These are phyloP conservation scores for Ochlodes sylvanus DNA, from an alignment of 2,888 invertebrate species.

Conservation along the genomic window DNA sequence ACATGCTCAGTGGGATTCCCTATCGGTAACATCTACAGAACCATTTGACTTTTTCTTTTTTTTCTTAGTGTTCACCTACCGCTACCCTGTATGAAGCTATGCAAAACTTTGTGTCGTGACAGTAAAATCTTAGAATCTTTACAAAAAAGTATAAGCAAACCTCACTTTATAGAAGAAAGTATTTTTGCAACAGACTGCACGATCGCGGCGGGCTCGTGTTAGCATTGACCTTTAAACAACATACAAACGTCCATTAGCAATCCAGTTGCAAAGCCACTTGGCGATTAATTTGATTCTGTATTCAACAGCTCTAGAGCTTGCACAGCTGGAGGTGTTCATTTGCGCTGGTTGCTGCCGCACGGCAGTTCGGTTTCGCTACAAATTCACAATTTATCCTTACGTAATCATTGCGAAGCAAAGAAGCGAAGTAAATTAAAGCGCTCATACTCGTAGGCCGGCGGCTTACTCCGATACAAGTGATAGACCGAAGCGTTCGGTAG, in stretches of 20 bases:
- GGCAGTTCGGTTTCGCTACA: not conserved
- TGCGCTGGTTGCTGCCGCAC: not conserved
- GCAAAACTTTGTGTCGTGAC: too few species aligned
- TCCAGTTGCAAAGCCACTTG: conserved; percentile 1
- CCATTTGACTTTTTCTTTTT: too few species aligned
- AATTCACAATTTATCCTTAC: not conserved
- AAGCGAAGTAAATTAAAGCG: too few species aligned
- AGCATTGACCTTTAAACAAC: not conserved
- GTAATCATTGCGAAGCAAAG: not conserved
- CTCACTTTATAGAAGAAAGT: not conserved
- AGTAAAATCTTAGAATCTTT: too few species aligned
- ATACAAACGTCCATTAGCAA: conserved; percentile 2
- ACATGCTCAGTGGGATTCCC: too few species aligned
- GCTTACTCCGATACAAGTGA: too few species aligned
- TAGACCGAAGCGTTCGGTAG: too few species aligned
- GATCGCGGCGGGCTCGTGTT: not conserved
- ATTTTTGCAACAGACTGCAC: not conserved
- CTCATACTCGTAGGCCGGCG: too few species aligned
- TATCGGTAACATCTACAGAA: too few species aligned
- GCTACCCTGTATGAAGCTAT: too few species aligned
- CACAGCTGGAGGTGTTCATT: not conserved
- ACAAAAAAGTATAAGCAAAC: too few species aligned
- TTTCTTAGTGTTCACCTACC: not conserved
- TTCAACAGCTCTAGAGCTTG: conserved; percentile 1
- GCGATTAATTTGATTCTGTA: conserved; percentile 5